A percentile compares a stretch with the other conserved stretches of the same genome.
Conservation (phyloP, 2,888 invertebrate genomes). For the Philereme vetulata region DNA sequence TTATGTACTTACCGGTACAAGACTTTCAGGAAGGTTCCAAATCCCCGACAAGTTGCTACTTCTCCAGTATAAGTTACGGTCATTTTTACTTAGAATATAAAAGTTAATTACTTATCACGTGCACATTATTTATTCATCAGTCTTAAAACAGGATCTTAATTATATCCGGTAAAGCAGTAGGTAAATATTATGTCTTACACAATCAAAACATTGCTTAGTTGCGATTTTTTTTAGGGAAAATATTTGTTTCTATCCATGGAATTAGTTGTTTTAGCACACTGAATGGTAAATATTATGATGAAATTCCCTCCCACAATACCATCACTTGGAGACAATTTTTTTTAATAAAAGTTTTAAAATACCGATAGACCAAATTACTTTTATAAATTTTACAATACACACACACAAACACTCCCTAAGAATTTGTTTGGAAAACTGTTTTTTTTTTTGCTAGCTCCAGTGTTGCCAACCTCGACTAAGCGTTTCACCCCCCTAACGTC, state of each 20-base stretch:
- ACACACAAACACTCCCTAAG: not conserved
- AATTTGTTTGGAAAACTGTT: not conserved
- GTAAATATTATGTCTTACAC: not conserved
- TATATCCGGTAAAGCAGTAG: not conserved
- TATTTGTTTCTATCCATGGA: not conserved
- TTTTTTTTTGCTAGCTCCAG: not conserved
- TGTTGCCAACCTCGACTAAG: not conserved
- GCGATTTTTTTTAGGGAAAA: not conserved
- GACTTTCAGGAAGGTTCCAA: slow-evolving; percentile 94
- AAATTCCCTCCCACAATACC: not conserved
- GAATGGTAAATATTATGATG: not conserved
- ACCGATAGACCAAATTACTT: not conserved
- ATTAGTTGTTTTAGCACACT: not conserved
- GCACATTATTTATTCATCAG: not conserved
- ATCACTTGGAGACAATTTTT: slow-evolving; percentile 3
- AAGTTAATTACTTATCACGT: not conserved
- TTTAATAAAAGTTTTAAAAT: slow-evolving; percentile 2
- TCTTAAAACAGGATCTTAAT: not conserved
- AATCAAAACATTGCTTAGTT: not conserved
- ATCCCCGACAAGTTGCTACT: slow-evolving; percentile 93
- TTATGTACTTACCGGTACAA: slow-evolving; percentile 86
- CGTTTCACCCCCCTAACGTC: too few relatives aligned
- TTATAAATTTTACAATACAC: not conserved
- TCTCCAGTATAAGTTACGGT: slow-evolving; percentile 94
- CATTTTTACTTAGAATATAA: slow-evolving; percentile 76